phyloP scores from a whole-genome alignment of 2,797 vertebrate genomes.

The Peromyscus nudipes region DNA sequence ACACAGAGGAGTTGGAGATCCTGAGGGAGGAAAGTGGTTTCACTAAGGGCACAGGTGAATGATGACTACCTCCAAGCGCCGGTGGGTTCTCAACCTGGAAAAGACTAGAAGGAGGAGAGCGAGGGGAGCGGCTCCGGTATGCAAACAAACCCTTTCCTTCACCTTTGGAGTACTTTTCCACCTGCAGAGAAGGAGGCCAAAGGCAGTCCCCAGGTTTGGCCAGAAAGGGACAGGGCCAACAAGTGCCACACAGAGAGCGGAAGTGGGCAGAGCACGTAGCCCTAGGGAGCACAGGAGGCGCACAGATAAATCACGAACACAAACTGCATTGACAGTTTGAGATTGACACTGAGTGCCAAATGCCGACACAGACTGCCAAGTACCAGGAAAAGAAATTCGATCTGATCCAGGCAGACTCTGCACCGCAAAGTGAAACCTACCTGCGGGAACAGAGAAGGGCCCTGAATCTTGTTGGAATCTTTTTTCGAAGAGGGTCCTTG shows the following conservation, averaged over 20 bases:
- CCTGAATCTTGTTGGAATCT: neutral
- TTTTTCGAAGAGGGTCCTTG: neutral
- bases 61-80: neutral
- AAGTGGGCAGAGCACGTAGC: neutral
- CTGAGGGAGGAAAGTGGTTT: neutral
- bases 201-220: neutral
- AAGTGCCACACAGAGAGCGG: neutral
- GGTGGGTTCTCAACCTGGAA: neutral
- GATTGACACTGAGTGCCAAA: slow-evolving; percentile 20
- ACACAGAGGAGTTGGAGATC: neutral
- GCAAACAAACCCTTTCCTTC: neutral
- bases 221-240: neutral
- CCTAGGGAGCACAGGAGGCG: neutral
- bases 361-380: slow-evolving; percentile 16
- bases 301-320: slow-evolving; percentile 62
- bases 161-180: neutral
- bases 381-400: slow-evolving; percentile 53
- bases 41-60: neutral
- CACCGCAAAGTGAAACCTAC: neutral
- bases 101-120: neutral
- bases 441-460: neutral
- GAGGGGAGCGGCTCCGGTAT: neutral
- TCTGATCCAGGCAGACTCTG: neutral
- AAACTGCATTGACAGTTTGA: neutral
- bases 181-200: neutral